A percentile compares a stretch with the other conserved stretches of the same genome.
Evolutionary conservation across 2,888 invertebrate genomes (phyloP).

Genomic region (Eupeodes latifasciatus): DNA sequence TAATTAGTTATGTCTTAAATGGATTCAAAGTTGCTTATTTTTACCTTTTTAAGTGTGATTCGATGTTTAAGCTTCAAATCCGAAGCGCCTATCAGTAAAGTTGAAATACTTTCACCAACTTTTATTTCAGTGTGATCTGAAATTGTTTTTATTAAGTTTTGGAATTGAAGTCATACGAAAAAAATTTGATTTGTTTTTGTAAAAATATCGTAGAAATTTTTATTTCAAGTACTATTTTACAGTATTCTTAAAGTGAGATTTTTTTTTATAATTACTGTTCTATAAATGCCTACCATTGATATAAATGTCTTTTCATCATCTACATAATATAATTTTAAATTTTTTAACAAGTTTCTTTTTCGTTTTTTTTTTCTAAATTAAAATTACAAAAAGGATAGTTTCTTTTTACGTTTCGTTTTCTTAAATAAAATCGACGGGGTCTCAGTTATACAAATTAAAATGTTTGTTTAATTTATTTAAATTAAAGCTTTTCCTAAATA

Average conservation of each 20-base stretch:
- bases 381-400: constrained; percentile 58
- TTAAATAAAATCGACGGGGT: constrained; percentile 67
- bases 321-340: constrained; percentile 51
- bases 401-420: constrained; percentile 38
- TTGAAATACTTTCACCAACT: too few relatives aligned
- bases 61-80: too few relatives aligned
- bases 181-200: constrained; percentile 51
- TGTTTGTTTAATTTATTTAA: constrained; percentile 69
- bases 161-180: neutral
- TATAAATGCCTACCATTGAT: constrained; percentile 72
- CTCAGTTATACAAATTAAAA: constrained; percentile 60
- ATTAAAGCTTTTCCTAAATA: constrained; percentile 75
- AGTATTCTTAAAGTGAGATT: constrained; percentile 70
- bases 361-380: constrained; percentile 60
- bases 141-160: too few relatives aligned
- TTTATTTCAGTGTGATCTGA: too few relatives aligned
- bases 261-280: constrained; percentile 63
- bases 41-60: too few relatives aligned
- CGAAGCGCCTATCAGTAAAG: too few relatives aligned
- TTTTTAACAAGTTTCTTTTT: constrained; percentile 58
- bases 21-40: too few relatives aligned
- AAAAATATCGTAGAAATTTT: constrained; percentile 74
- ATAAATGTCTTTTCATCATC: constrained; percentile 54
- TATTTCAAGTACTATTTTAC: constrained; percentile 75
- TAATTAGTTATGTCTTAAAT: too few relatives aligned